These are phyloP conservation scores for Ptychadena robeensis DNA, from an alignment of 2,797 vertebrate species.

Conservation along the genomic window DNA sequence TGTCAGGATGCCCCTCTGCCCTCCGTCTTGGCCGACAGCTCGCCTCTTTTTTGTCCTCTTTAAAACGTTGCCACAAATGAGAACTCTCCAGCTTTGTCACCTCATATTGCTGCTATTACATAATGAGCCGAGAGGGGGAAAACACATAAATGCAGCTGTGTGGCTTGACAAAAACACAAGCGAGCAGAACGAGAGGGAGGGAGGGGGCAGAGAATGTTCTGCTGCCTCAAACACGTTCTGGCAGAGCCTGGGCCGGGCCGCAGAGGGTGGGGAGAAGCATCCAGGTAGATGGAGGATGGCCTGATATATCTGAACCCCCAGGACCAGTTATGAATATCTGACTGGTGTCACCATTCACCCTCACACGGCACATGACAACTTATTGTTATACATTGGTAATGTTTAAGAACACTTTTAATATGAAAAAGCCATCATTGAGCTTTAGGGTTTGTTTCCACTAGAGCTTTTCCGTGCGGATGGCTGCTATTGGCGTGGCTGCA, in stretches of 20 bases:
- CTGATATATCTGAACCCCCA: too few relatives aligned
- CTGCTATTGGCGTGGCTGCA: too few relatives aligned
- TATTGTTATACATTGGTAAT: too few relatives aligned
- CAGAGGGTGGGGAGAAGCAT: background rate
- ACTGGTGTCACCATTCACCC: background rate
- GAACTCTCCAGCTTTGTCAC: background rate
- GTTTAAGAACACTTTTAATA: too few relatives aligned
- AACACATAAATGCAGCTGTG: conserved; percentile 20
- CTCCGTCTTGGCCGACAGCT: background rate
- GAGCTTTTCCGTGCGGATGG: too few relatives aligned
- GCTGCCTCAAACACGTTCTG: conserved; percentile 17
- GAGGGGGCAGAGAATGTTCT: conserved; percentile 17
- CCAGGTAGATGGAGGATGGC: background rate
- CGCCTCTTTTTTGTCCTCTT: background rate
- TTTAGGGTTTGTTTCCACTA: too few relatives aligned
- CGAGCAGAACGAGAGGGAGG: background rate
- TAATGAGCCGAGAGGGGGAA: conserved; percentile 4
- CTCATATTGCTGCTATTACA: conserved; percentile 13
- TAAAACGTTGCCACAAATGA: background rate
- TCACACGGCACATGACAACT: background rate
- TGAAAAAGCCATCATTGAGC: background rate
- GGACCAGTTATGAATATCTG: background rate
- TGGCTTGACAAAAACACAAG: conserved; percentile 11
- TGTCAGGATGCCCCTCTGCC: background rate
- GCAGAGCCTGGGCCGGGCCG: conserved; percentile 10